Percentiles rank a stretch among this genome's conserved stretches.
phyloP scores from a whole-genome alignment of 2,888 invertebrate species.

The Cyaniris semiargus region DNA sequence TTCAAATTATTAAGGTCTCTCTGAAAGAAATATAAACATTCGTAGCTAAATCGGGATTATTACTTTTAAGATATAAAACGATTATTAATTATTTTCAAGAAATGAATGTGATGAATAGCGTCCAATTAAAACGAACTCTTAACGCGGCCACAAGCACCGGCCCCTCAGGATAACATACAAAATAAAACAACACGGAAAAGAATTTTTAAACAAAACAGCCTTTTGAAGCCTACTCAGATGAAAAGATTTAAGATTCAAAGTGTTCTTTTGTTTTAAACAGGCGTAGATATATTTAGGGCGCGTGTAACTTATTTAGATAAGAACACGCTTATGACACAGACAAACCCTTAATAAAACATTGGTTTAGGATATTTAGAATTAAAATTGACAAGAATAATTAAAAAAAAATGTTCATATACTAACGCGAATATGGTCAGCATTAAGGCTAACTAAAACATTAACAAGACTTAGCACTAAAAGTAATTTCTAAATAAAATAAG shows the following conservation, averaged over 20 bases:
- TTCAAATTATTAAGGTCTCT: background rate
- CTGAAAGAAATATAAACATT: background rate
- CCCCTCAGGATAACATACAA: constrained; percentile 17
- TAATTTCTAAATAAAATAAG: background rate
- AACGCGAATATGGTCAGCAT: no score
- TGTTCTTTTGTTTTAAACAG: constrained; percentile 14
- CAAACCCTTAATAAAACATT: background rate
- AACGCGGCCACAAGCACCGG: constrained; percentile 4
- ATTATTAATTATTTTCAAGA: background rate
- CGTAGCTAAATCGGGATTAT: background rate
- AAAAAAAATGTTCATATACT: no score
- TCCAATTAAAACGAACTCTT: constrained; percentile 17
- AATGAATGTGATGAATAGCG: constrained; percentile 43
- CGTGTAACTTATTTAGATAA: constrained; percentile 1
- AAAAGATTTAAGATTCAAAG: constrained; percentile 17
- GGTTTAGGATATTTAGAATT: background rate
- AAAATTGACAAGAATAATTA: no score
- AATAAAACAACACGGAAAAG: constrained; percentile 6
- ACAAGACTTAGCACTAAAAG: background rate
- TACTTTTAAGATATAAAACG: constrained; percentile 44
- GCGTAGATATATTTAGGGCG: background rate
- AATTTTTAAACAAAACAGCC: constrained; percentile 8
- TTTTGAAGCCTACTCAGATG: constrained; percentile 21
- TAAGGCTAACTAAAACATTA: no score
- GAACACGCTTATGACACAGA: background rate